These are phyloP conservation scores for Dascillus cervinus DNA, from an alignment of 2,888 invertebrate species.

Conservation along the genomic window DNA sequence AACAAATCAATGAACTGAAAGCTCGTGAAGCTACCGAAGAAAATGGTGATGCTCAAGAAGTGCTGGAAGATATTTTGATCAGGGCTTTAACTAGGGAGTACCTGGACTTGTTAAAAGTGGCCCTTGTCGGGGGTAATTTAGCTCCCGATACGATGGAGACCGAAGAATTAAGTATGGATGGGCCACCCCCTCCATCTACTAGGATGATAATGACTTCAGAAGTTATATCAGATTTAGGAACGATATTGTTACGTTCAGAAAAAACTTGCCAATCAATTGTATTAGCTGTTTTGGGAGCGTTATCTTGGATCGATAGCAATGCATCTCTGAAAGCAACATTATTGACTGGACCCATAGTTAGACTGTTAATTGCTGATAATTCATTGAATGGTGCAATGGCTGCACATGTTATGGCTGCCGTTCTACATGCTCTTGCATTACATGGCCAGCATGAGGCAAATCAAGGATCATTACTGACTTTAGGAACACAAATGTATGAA, in stretches of 20 bases:
- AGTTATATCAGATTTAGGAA: constrained; percentile 75
- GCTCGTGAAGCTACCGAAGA: constrained; percentile 71
- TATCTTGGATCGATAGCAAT: constrained; percentile 83
- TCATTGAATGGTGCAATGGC: constrained; percentile 60
- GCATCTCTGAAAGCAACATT: constrained; percentile 73
- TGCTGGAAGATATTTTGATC: constrained; percentile 78
- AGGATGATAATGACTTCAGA: constrained; percentile 53
- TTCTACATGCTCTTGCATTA: constrained; percentile 63
- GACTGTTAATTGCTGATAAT: constrained; percentile 56
- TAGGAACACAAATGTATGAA: constrained; percentile 83
- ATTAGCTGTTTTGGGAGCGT: constrained; percentile 54
- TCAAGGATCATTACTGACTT: constrained; percentile 69
- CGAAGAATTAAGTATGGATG: constrained; percentile 64
- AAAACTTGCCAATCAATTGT: constrained; percentile 58
- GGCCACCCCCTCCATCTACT: constrained; percentile 47
- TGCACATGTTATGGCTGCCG: constrained; percentile 65
- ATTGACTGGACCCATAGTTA: constrained; percentile 63
- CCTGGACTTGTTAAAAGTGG: constrained; percentile 69
- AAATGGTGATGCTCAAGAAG: constrained; percentile 74
- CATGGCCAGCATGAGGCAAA: constrained; percentile 89
- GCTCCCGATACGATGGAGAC: constrained; percentile 53
- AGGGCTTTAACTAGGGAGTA: constrained; percentile 82
- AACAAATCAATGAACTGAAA: constrained; percentile 66
- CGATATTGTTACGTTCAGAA: constrained; percentile 59
- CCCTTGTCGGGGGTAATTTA: constrained; percentile 61